phyloP scores from a whole-genome alignment of 2,888 invertebrate species.

The Papilio elwesi region DNA sequence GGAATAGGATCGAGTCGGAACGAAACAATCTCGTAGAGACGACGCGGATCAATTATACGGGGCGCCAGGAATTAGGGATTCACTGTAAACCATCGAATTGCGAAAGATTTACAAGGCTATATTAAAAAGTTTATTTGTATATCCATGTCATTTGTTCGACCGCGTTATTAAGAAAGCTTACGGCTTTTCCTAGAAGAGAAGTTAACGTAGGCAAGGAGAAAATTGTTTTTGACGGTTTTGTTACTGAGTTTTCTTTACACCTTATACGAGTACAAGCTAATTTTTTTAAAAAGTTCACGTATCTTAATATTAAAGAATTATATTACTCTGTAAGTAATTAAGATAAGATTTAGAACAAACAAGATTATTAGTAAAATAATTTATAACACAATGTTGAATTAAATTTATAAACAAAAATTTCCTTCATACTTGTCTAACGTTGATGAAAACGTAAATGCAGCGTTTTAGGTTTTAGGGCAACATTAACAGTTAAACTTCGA shows the following conservation, averaged over 20 bases:
- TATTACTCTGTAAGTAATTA: no score
- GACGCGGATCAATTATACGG: slow-evolving; percentile 61
- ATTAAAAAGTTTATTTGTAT: slow-evolving; percentile 45
- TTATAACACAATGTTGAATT: no score
- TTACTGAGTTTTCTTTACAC: slow-evolving; percentile 35
- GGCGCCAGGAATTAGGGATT: slow-evolving; percentile 56
- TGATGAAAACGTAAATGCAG: no score
- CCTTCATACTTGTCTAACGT: no score
- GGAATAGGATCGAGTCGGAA: slow-evolving; percentile 57
- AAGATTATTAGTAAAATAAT: no score
- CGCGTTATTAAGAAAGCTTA: slow-evolving; percentile 9
- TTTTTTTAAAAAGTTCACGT: no score
- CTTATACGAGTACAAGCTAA: no score
- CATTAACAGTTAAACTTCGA: no score
- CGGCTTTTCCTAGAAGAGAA: neutral
- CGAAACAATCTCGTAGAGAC: slow-evolving; percentile 62
- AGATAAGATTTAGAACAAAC: no score
- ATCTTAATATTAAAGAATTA: no score
- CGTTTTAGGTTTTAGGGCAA: no score
- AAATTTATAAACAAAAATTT: no score
- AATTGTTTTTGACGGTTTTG: slow-evolving; percentile 19
- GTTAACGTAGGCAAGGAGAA: neutral
- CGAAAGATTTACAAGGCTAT: slow-evolving; percentile 59
- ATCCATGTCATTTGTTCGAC: slow-evolving; percentile 11
- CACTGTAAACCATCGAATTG: slow-evolving; percentile 57